Percentiles rank a stretch among this genome's conserved stretches.
These are phyloP conservation scores for Channa striata DNA, from an alignment of 2,797 vertebrate species.

Conservation along the genomic window DNA sequence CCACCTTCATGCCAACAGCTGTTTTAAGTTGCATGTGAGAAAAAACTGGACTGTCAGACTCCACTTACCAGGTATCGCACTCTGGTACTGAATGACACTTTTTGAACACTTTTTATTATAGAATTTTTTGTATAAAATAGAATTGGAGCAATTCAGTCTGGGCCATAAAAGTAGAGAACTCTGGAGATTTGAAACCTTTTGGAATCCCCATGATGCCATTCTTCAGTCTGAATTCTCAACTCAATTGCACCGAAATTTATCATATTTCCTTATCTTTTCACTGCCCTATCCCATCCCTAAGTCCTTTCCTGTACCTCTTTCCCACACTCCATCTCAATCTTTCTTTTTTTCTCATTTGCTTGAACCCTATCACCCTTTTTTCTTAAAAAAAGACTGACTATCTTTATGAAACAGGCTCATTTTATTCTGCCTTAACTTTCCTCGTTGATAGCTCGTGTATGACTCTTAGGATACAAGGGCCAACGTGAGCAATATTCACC, in stretches of 20 bases:
- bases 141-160: too few relatives aligned
- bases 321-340: slow-evolving; percentile 29
- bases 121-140: too few relatives aligned
- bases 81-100: too few relatives aligned
- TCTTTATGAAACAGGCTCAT: slow-evolving; percentile 49
- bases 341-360: slow-evolving; percentile 38
- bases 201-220: slow-evolving; percentile 13
- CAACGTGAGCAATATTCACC: slow-evolving; percentile 48
- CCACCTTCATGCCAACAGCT: too few relatives aligned
- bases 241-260: slow-evolving; percentile 53
- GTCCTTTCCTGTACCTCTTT: slow-evolving; percentile 22
- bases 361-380: slow-evolving; percentile 33
- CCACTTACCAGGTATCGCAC: too few relatives aligned
- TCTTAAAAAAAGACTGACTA: slow-evolving; percentile 34
- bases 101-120: too few relatives aligned
- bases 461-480: slow-evolving; percentile 33
- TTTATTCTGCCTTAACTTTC: slow-evolving; percentile 42
- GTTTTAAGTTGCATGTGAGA: too few relatives aligned
- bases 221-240: slow-evolving; percentile 28
- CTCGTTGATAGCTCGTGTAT: slow-evolving; percentile 33
- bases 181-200: neutral
- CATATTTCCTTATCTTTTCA: slow-evolving; percentile 47
- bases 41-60: too few relatives aligned
- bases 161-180: too few relatives aligned
- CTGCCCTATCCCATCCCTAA: slow-evolving; percentile 31